Evolutionary conservation across 37 sponge, comb jelly and placozoan species (phyloP).

Genomic region (Petrosia ficiformis): DNA sequence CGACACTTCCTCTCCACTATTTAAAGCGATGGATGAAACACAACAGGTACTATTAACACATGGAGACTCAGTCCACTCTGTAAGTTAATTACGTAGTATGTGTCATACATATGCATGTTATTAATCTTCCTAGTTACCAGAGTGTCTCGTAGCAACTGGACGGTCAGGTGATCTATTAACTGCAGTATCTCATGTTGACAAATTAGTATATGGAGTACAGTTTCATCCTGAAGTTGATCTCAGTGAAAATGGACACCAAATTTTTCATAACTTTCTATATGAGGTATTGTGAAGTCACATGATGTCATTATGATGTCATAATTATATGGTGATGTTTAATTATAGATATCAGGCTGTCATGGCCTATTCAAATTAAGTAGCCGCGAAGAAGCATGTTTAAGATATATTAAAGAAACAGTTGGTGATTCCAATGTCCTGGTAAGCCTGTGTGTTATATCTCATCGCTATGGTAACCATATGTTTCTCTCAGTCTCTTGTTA

Average conservation of each 20-base stretch:
- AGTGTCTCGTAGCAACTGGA: neutral
- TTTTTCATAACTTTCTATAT: slow-evolving; percentile 81
- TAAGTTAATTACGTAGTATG: neutral
- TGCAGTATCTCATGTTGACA: slow-evolving; percentile 52
- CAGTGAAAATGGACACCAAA: slow-evolving; percentile 54
- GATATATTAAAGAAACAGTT: slow-evolving; percentile 56
- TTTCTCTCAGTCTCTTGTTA: slow-evolving; percentile 63
- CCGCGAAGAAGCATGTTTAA: slow-evolving; percentile 55
- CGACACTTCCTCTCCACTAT: slow-evolving; percentile 14
- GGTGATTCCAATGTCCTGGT: slow-evolving; percentile 75
- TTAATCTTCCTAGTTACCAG: neutral
- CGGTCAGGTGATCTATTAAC: slow-evolving; percentile 54
- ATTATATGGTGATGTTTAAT: slow-evolving; percentile 7
- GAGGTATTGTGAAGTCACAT: slow-evolving; percentile 18
- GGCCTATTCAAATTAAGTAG: slow-evolving; percentile 37
- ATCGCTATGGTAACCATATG: neutral
- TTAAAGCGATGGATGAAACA: slow-evolving; percentile 33
- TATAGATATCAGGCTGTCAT: slow-evolving; percentile 25
- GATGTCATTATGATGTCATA: neutral
- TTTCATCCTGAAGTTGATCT: slow-evolving; percentile 93
- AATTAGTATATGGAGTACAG: slow-evolving; percentile 81
- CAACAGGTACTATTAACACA: slow-evolving; percentile 84
- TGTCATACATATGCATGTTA: neutral
- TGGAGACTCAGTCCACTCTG: slow-evolving; percentile 67
- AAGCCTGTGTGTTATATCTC: neutral